Base-by-base conservation (phyloP, 2,797 vertebrate species). In the Diplodus sargus region DNA sequence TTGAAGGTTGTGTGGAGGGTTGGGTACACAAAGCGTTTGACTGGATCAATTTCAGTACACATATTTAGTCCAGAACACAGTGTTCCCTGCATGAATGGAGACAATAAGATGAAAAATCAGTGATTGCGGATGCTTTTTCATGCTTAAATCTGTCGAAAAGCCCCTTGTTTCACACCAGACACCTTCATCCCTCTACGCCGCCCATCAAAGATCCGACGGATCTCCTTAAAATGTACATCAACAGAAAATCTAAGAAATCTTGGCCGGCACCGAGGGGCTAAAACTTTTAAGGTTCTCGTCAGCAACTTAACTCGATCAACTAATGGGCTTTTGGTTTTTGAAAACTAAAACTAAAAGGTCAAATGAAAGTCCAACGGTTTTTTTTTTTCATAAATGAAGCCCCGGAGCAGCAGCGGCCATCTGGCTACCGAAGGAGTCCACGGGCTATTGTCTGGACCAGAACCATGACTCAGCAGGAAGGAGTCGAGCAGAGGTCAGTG, bases 381-480 rank as follows among this genome's bases (percentile, higher is more conserved):
- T 30, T 34, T 34, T 25, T 56, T 63, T 49, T 68, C 45, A 45
- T 49, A 69, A 80, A 76, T 69, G 71, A 81, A 67, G 54, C 66
- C 74, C 74, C 6, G 0, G 16, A 87, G 83, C 84, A 62, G 73
- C 77, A 53, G 71, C 22, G 0, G 63, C 89, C 89, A 90, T 90
- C 91, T 88, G 85, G 87, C 67, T 52, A 49, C 73, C 49, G 20
- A 68, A 71, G 47, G 70, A 61, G 82, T 82, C 84, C 83, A 80
- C 79, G 8, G 84, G 79, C 79, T 53, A 25, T 87, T 88, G 81
- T 91, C 83, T 91, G 89, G 73, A 85, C 20, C 42, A 64, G 73
- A 85, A 87, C 63, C 77, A 67, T 82, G 85, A 90, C 81, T 90
- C 90, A 90, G 87, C 84, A 70, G 82, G 89, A 79, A 66, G 78